Base-by-base conservation (phyloP, 2,888 invertebrate genomes). In the Rhagonycha lutea region DNA sequence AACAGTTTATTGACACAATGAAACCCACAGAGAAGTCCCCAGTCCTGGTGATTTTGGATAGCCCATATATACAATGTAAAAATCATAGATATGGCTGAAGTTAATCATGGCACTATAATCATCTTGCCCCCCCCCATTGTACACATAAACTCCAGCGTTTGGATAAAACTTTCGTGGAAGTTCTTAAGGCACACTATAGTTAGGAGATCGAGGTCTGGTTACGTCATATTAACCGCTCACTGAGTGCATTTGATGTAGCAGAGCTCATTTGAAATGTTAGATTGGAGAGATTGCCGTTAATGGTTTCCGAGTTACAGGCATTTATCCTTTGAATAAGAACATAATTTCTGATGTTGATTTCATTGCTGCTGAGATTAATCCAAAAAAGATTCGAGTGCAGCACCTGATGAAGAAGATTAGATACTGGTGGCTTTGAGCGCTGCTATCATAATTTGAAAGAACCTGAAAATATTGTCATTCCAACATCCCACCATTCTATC, bases 211-310 rank as follows among this genome's bases (percentile, higher is more conserved):
- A 65, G 10, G 0, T n/a, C 0, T 67, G 65, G 32, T 8, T 72
- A 12, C 14, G 12, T 0, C n/a, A 18, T 11, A 47, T 12, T 24
- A 2, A 32, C 3, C 32, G 72, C 9, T 9, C 24, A 7, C 0
- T 67, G 4, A 67, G 18, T 14, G 24, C 9, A 10, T 67, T 18
- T 47, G 72, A 65, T 61, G 68, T 83, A 18, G 74, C 69, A 3
- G 77, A 80, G 24, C 72, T 81, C 85, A 83, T 78, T 29, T 83
- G 61, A 83, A 83, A 80, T 70, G 70, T 12, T 81, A 80, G 70
- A 81, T 81, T 14, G 76, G 70, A 7, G 75, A 74, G 24, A 78
- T 75, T 60, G 74, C 76, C 14, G 69, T 61, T 10, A 76, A 73
- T 29, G 76, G 72, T 78, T 76, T 68, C 18, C 26, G n/a, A n/a